Base-by-base conservation (phyloP, 2,113 vertebrate genomes). In the Lethenteron reissneri region DNA sequence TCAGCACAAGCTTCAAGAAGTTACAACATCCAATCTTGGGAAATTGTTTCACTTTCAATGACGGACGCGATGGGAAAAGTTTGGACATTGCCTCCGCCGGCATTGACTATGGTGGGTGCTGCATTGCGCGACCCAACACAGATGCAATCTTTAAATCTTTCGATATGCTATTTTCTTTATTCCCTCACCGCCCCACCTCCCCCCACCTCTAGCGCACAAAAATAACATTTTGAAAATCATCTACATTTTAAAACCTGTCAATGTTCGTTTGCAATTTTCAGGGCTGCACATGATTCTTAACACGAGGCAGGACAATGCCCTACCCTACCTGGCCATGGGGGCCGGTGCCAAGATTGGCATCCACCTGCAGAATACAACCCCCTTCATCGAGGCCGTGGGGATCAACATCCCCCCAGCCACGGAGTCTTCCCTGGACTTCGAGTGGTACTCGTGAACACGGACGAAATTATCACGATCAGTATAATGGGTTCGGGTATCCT, bases 371-470 rank as follows among this genome's bases (percentile, higher is more conserved):
- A 59, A 84, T 0, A 84, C 85, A 10, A 83, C 84, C 60, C 84
- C 85, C 60, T 86, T 87, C 75, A 80, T 86, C 1, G 85, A 87
- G 72, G 84, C 86, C 9, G 77, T 85, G 1, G 84, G 85, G 41
- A 86, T 81, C 0, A 83, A 85, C 76, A 82, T 87, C 0, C 83
- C 84, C 77, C 82, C 83, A 0, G 84, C 82, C 0, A 82, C 77
- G 0, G 83, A 80, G 73, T 85, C 85, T 70, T 83, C 84, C 73
- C 84, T 87, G 2, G 85, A 14, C 84, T 87, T 81, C 84, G 84
- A 57, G 79, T 85, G 78, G 85, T 87, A 79, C 82, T 82, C 41
- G 41, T 41, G 41, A 41, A 41, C 25, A 25, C 25, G 25, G 25
- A 25, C 25, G 25, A 25, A 25, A 25, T 25, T 3, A 25, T 41